A percentile compares a stretch with the other conserved stretches of the same genome.
phyloP scores from a whole-genome alignment of 2,113 vertebrate genomes.

The Aramus guarauna region DNA sequence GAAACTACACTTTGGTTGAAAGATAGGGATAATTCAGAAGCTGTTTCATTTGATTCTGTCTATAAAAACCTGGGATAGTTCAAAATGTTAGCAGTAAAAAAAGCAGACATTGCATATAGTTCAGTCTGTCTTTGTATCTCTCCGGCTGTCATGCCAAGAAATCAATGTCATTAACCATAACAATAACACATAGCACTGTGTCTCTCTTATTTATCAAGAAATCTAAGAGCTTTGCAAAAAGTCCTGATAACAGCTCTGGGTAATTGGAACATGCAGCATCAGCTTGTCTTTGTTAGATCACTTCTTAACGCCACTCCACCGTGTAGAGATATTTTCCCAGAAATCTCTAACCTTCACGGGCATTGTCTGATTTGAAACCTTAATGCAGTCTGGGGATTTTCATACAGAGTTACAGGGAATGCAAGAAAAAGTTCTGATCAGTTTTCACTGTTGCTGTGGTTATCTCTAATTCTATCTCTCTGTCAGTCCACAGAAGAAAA shows the following conservation, averaged over 20 bases:
- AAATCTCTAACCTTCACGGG: constrained; percentile 15
- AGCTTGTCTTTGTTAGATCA: constrained; percentile 34
- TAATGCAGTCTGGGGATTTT: constrained; percentile 40
- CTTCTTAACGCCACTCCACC: not conserved
- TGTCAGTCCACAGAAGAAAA: constrained; percentile 16
- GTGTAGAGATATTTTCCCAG: not conserved
- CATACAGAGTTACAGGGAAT: not conserved
- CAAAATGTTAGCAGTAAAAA: not conserved
- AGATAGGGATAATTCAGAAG: not conserved
- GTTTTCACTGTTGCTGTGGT: not conserved
- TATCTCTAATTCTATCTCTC: constrained; percentile 21
- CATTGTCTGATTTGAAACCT: constrained; percentile 34
- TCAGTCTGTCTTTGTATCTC: not conserved
- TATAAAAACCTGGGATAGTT: not conserved
- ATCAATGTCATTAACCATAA: constrained; percentile 24
- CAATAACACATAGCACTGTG: not conserved
- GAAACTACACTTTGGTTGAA: not conserved
- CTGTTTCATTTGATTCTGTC: not conserved
- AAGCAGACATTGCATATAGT: not conserved
- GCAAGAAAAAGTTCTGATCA: not conserved
- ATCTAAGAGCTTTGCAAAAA: constrained; percentile 16
- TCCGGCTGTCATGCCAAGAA: not conserved
- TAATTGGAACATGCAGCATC: constrained; percentile 52
- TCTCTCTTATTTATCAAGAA: constrained; percentile 41
- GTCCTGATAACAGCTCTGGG: not conserved